These are phyloP conservation scores for Anorthoa munda DNA, from an alignment of 2,888 invertebrate genomes.

Conservation along the genomic window DNA sequence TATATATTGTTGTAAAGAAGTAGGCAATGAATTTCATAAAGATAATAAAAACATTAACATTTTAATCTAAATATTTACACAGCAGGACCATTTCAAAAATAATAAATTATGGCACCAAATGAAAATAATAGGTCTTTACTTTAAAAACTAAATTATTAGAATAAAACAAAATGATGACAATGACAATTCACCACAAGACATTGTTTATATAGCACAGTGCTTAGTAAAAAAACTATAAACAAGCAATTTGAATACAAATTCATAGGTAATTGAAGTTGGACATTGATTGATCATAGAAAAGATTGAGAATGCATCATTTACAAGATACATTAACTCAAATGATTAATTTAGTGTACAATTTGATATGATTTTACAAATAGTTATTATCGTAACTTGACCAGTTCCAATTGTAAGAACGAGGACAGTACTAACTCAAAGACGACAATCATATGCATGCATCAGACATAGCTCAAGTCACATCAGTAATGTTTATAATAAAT, in stretches of 20 bases:
- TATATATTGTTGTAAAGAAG: slow-evolving; percentile 56
- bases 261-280: slow-evolving; percentile 51
- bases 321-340: slow-evolving; percentile 67
- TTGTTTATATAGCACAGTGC: slow-evolving; percentile 63
- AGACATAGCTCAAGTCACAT: slow-evolving; percentile 64
- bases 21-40: slow-evolving; percentile 57
- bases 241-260: slow-evolving; percentile 60
- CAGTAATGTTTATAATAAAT: slow-evolving; percentile 69
- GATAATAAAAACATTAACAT: slow-evolving; percentile 62
- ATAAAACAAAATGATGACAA: slow-evolving; percentile 34
- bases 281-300: slow-evolving; percentile 64
- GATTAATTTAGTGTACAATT: slow-evolving; percentile 73
- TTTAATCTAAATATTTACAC: slow-evolving; percentile 72
- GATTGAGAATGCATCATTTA: slow-evolving; percentile 66
- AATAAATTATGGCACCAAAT: slow-evolving; percentile 80
- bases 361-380: slow-evolving; percentile 76
- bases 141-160: slow-evolving; percentile 48
- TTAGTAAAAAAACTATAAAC: slow-evolving; percentile 52
- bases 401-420: slow-evolving; percentile 60
- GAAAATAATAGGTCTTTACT: slow-evolving; percentile 69
- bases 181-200: slow-evolving; percentile 69
- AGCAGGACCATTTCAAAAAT: slow-evolving; percentile 69
- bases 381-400: slow-evolving; percentile 61
- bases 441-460: slow-evolving; percentile 61
- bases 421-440: slow-evolving; percentile 62